Base-by-base conservation (phyloP, 2,888 invertebrate species). In the Protophormia terraenovae region DNA sequence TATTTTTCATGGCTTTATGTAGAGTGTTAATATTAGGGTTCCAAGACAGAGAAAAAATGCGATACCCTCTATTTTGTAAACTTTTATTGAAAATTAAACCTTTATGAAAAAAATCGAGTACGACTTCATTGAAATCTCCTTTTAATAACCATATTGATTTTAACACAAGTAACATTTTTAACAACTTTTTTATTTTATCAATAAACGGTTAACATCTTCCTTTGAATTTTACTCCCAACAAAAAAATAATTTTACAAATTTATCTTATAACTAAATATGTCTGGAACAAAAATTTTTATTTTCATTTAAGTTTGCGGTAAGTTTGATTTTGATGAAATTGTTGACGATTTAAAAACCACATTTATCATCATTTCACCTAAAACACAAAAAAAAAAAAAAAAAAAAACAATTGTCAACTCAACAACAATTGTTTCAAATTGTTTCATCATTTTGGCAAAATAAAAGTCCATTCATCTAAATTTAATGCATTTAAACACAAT, bases 351-450 rank as follows among this genome's bases (percentile, higher is more conserved):
- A 22, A 58, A n/a, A 58, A 19, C 5, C 27, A 64, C 55, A 77
- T 66, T 77, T 58, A 77, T 83, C 55, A 83, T 77, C 29, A 55
- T 71, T 83, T 82, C 32, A 16, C 14, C 16, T 4, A 60, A 67
- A 69, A 24, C 0, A 35, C 47, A 29, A 32, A 47, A 8, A 50
- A 60, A 64, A n/a, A n/a, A 60, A 67, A 69, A 24, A 0, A 35
- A 38, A 29, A 32, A 47, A 8, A 50, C 50, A 64, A 35, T 45
- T 24, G 62, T 53, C 5, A 35, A 62, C 5, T 76, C 47, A 35
- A 64, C 2, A 41, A 55, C 71, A 83, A 77, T 72, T 76, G 71
- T 64, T 69, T 64, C 41, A 76, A 82, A 76, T 75, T 76, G 75
- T 82, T 55, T 82, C 69, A 62, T 76, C 69, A 76, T 24, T 64